Percentiles rank a stretch among this genome's conserved stretches.
Evolutionary conservation across 2,797 vertebrate species (phyloP).

Genomic region (Schizothorax lantsangensis): DNA sequence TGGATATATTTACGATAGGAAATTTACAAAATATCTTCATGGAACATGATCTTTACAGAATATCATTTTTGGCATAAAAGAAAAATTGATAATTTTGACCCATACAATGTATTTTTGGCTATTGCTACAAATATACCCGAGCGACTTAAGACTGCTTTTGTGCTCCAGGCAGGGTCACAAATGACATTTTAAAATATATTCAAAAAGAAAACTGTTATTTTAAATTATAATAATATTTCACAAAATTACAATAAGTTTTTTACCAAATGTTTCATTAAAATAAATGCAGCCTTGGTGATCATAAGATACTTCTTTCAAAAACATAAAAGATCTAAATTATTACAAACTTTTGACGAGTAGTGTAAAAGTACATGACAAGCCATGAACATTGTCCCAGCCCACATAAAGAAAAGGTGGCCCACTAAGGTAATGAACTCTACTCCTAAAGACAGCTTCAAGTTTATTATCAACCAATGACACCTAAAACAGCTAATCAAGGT

Average conservation of each 20-base stretch:
- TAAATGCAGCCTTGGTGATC: neutral
- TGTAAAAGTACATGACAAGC: neutral
- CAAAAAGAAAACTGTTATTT: too few species aligned
- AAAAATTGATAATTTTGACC: too few species aligned
- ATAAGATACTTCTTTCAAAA: too few species aligned
- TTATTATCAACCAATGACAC: neutral
- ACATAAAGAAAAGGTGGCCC: neutral
- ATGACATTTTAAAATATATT: too few species aligned
- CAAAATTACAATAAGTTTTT: neutral
- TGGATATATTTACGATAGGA: too few species aligned
- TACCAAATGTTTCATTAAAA: neutral
- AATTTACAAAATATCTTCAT: too few species aligned
- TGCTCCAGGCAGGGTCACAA: too few species aligned
- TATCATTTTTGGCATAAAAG: too few species aligned
- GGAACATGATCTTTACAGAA: too few species aligned
- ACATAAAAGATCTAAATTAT: neutral
- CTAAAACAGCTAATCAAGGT: neutral
- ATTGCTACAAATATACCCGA: too few species aligned
- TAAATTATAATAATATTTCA: neutral
- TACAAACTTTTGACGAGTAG: neutral
- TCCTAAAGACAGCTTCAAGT: neutral
- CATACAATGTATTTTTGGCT: too few species aligned
- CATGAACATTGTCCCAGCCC: neutral
- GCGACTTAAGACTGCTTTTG: too few species aligned
- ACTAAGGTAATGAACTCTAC: neutral